These are phyloP conservation scores for Porites lutea DNA, from an alignment of 64 coral and sea anemone species.

Conservation along the genomic window DNA sequence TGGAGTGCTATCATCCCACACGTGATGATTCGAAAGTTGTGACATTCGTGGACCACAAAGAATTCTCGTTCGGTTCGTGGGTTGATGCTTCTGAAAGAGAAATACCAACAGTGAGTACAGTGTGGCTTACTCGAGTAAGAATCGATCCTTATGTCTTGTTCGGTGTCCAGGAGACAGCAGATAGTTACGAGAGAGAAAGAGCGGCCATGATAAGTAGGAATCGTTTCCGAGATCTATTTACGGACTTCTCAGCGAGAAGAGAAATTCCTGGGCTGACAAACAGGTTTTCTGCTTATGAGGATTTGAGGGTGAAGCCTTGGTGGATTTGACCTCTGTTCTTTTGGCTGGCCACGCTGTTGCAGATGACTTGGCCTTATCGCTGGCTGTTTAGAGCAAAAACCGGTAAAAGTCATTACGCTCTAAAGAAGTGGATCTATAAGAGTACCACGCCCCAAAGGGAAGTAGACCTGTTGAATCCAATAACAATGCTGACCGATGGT, in stretches of 20 bases:
- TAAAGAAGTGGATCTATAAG: constrained; percentile 83
- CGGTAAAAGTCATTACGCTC: constrained; percentile 62
- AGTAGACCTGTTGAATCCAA: constrained; percentile 70
- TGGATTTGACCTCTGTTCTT: too few relatives aligned
- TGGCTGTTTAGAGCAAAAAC: constrained; percentile 90
- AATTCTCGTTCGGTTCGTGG: constrained; percentile 63
- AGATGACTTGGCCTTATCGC: constrained; percentile 84
- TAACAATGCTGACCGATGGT: constrained; percentile 23
- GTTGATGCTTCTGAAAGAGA: background rate
- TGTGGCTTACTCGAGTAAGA: constrained; percentile 69
- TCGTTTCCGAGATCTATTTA: constrained; percentile 47
- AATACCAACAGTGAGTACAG: constrained; percentile 65
- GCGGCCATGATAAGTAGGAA: constrained; percentile 69
- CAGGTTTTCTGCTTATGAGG: constrained; percentile 79
- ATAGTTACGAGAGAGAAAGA: constrained; percentile 60
- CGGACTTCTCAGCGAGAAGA: constrained; percentile 49
- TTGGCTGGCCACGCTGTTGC: constrained; percentile 38
- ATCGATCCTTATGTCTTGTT: background rate
- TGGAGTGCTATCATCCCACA: constrained; percentile 1
- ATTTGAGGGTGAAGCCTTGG: constrained; percentile 55
- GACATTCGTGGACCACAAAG: constrained; percentile 60
- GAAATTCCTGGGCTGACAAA: constrained; percentile 68
- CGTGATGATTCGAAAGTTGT: constrained; percentile 75
- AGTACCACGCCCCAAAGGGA: constrained; percentile 62
- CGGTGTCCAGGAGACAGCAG: background rate